A percentile compares a stretch with the other conserved stretches of the same genome.
Conservation (phyloP, 2,113 vertebrate species). For the Percopsis transmontana region DNA sequence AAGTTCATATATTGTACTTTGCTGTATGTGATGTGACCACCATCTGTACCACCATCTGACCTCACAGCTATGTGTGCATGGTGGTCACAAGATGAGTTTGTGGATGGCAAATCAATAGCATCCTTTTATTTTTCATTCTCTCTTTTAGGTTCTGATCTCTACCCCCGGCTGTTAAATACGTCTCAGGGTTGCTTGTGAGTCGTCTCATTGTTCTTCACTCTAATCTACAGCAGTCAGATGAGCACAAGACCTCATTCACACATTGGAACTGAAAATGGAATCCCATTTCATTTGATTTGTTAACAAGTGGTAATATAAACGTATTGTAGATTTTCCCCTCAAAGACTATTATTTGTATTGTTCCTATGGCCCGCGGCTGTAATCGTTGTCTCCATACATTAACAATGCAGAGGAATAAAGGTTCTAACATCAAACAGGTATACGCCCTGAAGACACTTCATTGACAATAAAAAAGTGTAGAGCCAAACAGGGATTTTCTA, state of each 20-base stretch:
- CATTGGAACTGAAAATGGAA: background rate
- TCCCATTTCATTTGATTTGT: too few relatives aligned
- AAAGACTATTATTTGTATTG: too few relatives aligned
- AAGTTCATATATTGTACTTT: too few relatives aligned
- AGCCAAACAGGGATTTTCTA: too few relatives aligned
- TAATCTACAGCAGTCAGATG: background rate
- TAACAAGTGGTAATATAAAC: background rate
- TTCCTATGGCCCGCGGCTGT: too few relatives aligned
- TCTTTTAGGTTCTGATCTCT: slow-evolving; percentile 28
- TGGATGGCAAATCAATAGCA: slow-evolving; percentile 62
- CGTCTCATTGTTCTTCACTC: background rate
- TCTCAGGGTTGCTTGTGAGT: too few relatives aligned
- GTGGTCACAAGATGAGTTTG: slow-evolving; percentile 69
- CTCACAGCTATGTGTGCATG: slow-evolving; percentile 49
- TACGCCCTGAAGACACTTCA: too few relatives aligned
- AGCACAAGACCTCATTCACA: background rate
- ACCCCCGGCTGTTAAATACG: slow-evolving; percentile 20
- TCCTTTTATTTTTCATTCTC: slow-evolving; percentile 60
- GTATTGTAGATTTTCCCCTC: background rate
- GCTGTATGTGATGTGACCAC: slow-evolving; percentile 32
- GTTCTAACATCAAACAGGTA: too few relatives aligned
- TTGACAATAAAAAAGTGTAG: too few relatives aligned
- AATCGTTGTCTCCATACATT: too few relatives aligned
- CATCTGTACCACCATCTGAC: slow-evolving; percentile 45
- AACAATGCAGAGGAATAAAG: too few relatives aligned